A percentile compares a stretch with the other conserved stretches of the same genome.
Evolutionary conservation across 2,888 invertebrate genomes (phyloP).

Genomic region (Lycia hirtaria): DNA sequence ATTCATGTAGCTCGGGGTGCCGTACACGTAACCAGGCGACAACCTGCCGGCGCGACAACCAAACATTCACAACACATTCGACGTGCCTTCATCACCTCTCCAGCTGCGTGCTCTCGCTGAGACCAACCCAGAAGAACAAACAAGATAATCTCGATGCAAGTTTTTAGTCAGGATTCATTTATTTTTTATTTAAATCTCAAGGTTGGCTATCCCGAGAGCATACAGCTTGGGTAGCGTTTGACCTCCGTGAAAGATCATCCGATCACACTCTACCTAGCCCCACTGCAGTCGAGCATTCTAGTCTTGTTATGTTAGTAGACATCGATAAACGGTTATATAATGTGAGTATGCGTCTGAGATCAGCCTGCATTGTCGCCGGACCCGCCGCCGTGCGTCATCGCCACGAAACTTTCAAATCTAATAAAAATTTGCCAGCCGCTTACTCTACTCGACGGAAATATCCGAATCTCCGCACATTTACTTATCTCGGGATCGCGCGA

Average conservation of each 20-base stretch:
- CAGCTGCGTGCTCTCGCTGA: background rate
- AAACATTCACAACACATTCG: slow-evolving; percentile 32
- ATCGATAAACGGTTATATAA: slow-evolving; percentile 75
- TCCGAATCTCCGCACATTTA: slow-evolving; percentile 52
- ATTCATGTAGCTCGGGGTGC: slow-evolving; percentile 92
- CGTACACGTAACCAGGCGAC: slow-evolving; percentile 89
- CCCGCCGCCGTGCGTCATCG: slow-evolving; percentile 79
- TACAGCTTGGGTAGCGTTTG: background rate
- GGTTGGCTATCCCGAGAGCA: too few relatives aligned
- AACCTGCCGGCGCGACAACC: slow-evolving; percentile 62
- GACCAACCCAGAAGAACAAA: background rate
- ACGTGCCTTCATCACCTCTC: slow-evolving; percentile 32
- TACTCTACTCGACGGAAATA: slow-evolving; percentile 73
- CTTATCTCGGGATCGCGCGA: slow-evolving; percentile 47
- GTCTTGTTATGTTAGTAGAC: slow-evolving; percentile 83
- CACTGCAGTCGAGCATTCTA: slow-evolving; percentile 76
- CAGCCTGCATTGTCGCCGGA: slow-evolving; percentile 64
- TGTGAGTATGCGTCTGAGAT: slow-evolving; percentile 61
- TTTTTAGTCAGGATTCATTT: too few relatives aligned
- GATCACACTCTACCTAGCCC: slow-evolving; percentile 79
- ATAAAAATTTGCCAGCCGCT: slow-evolving; percentile 64
- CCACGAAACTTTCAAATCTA: slow-evolving; percentile 59
- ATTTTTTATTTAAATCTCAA: too few relatives aligned
- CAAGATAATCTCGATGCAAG: too few relatives aligned
- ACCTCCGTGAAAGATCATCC: slow-evolving; percentile 52